Base-by-base conservation (phyloP, 2,888 invertebrate genomes). In the Hymenopus coronatus region DNA sequence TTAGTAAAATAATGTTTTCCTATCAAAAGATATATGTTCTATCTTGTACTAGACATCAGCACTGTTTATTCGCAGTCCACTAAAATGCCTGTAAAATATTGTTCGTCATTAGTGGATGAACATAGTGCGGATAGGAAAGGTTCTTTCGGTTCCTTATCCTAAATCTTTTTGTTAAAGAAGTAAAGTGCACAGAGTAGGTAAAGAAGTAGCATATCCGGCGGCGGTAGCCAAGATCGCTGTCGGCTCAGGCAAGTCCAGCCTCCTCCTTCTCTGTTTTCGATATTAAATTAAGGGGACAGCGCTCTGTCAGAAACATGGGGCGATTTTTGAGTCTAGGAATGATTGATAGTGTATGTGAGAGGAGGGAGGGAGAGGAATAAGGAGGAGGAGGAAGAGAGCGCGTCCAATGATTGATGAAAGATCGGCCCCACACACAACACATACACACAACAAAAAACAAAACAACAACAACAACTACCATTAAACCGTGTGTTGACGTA, bases 271-370 rank as follows among this genome's bases (percentile, higher is more conserved):
- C 84, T 84, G 88, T 88, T 89, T 90, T 89, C 90, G 89, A 89
- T 90, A 90, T 91, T 90, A 89, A 90, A 90, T 90, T 90, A 90
- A 90, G 89, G 89, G 91, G 90, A 89, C 90, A 90, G 85, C 88
- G 89, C 85, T 89, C 90, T 89, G 90, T 90, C 90, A 90, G 88
- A 88, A 85, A 87, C 90, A 90, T 88, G 89, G 87, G 84, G 89
- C 89, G 87, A 90, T 89, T 89, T 90, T 90, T 90, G 88, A 89
- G 88, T 88, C 86, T 28, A 84, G 33, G 83, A 84, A 89, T 90
- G 91, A 91, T 91, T 91, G 91, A 90, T 90, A 88, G 89, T 89
- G 85, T 33, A 83, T 84, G 70, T 85, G 88, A 70, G 84, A 87
- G 87, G 9, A 30, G 54, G n/a, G 81, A 84, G 87, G 84, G 89